Conservation (phyloP, 92 coral and sea anemone species). For the Epizoanthus stellaris region DNA sequence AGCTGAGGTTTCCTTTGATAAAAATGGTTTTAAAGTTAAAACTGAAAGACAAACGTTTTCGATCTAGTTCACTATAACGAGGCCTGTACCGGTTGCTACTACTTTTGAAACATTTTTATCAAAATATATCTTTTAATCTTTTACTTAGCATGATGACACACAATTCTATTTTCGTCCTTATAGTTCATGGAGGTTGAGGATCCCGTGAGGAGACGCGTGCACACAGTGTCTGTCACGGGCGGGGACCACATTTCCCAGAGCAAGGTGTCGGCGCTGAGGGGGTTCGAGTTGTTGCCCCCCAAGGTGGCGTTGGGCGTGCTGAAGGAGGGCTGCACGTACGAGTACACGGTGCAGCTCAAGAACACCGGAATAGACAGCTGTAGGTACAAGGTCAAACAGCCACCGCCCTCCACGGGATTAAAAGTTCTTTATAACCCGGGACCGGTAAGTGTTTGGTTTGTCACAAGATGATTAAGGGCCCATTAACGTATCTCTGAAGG, state of each 20-base stretch:
- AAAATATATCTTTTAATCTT: too few relatives aligned
- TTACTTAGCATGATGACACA: too few relatives aligned
- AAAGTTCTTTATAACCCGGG: constrained; percentile 91
- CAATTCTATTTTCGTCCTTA: not conserved
- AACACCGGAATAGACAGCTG: constrained; percentile 96
- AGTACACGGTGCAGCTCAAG: constrained; percentile 76
- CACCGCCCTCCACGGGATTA: constrained; percentile 96
- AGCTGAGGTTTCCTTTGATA: too few relatives aligned
- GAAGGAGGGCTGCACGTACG: constrained; percentile 94
- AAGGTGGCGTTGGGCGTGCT: constrained; percentile 90
- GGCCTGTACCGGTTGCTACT: too few relatives aligned
- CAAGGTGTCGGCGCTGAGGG: constrained; percentile 70
- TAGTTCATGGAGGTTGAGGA: constrained; percentile 87
- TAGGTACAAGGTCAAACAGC: constrained; percentile 89
- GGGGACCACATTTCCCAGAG: constrained; percentile 66
- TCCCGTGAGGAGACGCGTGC: constrained; percentile 93
- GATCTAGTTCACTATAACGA: too few relatives aligned
- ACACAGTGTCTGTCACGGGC: constrained; percentile 93
- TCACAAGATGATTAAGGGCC: too few relatives aligned
- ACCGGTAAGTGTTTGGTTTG: constrained; percentile 67
- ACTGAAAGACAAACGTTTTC: too few relatives aligned
- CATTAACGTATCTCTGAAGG: too few relatives aligned
- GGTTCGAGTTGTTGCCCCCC: constrained; percentile 93
- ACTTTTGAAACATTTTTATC: too few relatives aligned
- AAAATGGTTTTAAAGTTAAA: too few relatives aligned